A percentile compares a stretch with the other conserved stretches of the same genome.
These are phyloP conservation scores for Pogonomyrmex barbatus DNA, from an alignment of 1,140 invertebrate species.

Conservation along the genomic window DNA sequence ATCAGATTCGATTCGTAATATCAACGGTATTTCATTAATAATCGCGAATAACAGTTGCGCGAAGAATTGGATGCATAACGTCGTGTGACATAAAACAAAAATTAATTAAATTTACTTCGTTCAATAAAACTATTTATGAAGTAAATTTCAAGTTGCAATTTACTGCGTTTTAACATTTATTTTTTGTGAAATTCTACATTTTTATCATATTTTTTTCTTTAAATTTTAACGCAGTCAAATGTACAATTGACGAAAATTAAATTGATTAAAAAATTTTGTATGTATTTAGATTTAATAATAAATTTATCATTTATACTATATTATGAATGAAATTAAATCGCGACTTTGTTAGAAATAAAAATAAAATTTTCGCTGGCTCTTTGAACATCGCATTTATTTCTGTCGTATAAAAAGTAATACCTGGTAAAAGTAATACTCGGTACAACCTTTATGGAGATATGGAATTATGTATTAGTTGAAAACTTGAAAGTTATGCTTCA, in stretches of 20 bases:
- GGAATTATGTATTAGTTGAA: slow-evolving; percentile 50
- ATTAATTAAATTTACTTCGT: slow-evolving; percentile 33
- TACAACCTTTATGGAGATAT: slow-evolving; percentile 38
- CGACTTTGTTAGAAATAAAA: slow-evolving; percentile 49
- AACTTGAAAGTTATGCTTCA: slow-evolving; percentile 56
- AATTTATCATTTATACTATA: neutral
- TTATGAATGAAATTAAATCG: slow-evolving; percentile 32
- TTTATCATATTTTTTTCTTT: neutral
- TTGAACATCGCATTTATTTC: slow-evolving; percentile 66
- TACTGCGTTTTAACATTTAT: slow-evolving; percentile 10
- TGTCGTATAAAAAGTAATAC: slow-evolving; percentile 54
- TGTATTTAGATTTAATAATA: neutral
- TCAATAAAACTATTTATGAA: slow-evolving; percentile 17
- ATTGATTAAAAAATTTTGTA: slow-evolving; percentile 31
- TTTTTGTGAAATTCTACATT: neutral
- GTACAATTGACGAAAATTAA: neutral
- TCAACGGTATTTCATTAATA: slow-evolving; percentile 61
- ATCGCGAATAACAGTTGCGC: slow-evolving; percentile 22
- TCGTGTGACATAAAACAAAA: slow-evolving; percentile 6
- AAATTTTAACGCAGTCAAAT: neutral
- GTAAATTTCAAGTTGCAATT: neutral
- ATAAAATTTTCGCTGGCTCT: slow-evolving; percentile 44
- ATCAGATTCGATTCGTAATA: slow-evolving; percentile 27
- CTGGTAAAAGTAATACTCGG: slow-evolving; percentile 40
- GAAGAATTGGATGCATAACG: slow-evolving; percentile 16